These are phyloP conservation scores for Dexiosoma caninum DNA, from an alignment of 2,888 invertebrate genomes.

Conservation along the genomic window DNA sequence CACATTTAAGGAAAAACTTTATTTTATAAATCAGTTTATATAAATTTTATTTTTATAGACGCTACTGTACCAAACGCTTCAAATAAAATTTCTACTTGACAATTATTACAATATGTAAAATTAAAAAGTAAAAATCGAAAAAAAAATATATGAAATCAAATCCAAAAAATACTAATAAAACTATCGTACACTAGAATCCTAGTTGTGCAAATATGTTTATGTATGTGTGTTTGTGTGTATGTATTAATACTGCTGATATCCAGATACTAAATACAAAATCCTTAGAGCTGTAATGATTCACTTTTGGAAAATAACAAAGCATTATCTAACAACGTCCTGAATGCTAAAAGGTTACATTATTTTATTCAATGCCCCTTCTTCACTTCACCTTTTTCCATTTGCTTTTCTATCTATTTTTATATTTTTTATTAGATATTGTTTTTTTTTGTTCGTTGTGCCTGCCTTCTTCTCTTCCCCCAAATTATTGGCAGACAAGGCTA, in stretches of 20 bases:
- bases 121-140: background rate
- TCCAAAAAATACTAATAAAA: conserved; percentile 6
- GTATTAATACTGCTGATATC: background rate
- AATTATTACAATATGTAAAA: conserved; percentile 54
- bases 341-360: conserved; percentile 62
- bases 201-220: background rate
- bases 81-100: conserved; percentile 48
- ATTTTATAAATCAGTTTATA: too few relatives aligned
- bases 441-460: background rate
- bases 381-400: background rate
- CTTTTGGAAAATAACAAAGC: conserved; percentile 57
- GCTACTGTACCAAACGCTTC: background rate
- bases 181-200: conserved; percentile 28
- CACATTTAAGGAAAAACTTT: too few relatives aligned
- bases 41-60: too few relatives aligned
- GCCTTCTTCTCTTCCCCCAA: background rate
- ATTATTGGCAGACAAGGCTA: conserved; percentile 50
- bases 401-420: background rate
- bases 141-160: background rate
- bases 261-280: conserved; percentile 36
- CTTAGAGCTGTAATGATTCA: conserved; percentile 53
- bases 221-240: background rate
- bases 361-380: conserved; percentile 31
- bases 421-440: background rate
- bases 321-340: conserved; percentile 58